A percentile compares a stretch with the other conserved stretches of the same genome.
phyloP scores from a whole-genome alignment of 2,888 invertebrate species.

The Meandrusa payeni region DNA sequence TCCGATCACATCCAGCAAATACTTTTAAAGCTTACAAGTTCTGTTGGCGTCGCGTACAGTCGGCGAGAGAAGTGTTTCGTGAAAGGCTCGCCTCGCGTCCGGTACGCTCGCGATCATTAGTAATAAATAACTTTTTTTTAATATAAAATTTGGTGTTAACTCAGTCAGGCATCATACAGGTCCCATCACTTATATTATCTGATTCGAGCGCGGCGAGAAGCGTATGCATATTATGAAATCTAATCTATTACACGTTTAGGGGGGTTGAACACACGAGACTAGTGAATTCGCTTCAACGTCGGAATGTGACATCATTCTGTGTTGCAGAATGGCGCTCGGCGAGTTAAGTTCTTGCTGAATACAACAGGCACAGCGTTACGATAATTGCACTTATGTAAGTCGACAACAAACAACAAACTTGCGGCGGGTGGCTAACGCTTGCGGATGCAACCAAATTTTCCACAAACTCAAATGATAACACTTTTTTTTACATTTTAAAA shows the following conservation, averaged over 20 bases:
- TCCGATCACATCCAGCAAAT: background rate
- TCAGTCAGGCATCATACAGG: conserved; percentile 67
- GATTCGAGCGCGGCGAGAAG: conserved; percentile 40
- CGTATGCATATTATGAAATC: conserved; percentile 36
- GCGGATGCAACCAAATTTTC: conserved; percentile 12
- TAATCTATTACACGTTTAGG: conserved; percentile 41
- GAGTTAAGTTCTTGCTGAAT: background rate
- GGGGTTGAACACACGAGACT: conserved; percentile 61
- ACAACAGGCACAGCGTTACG: conserved; percentile 10
- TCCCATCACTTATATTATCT: conserved; percentile 47
- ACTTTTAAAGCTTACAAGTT: conserved; percentile 11
- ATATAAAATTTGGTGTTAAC: conserved; percentile 67
- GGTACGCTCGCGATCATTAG: conserved; percentile 31
- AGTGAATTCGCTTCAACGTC: conserved; percentile 44
- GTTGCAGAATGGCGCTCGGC: background rate
- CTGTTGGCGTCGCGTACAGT: conserved; percentile 3
- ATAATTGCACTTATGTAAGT: conserved; percentile 38
- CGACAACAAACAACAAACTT: conserved; percentile 30
- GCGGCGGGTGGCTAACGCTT: conserved; percentile 26
- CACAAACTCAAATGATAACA: too few species aligned
- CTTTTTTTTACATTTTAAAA: too few species aligned
- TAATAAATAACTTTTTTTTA: conserved; percentile 47
- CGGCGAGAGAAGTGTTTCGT: background rate
- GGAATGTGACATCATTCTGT: conserved; percentile 41
- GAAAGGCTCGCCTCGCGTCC: background rate